Evolutionary conservation across 2,888 invertebrate species (phyloP), one percentile per base, ranked within the genome.

Genomic region (Coelinius sp.): DNA sequence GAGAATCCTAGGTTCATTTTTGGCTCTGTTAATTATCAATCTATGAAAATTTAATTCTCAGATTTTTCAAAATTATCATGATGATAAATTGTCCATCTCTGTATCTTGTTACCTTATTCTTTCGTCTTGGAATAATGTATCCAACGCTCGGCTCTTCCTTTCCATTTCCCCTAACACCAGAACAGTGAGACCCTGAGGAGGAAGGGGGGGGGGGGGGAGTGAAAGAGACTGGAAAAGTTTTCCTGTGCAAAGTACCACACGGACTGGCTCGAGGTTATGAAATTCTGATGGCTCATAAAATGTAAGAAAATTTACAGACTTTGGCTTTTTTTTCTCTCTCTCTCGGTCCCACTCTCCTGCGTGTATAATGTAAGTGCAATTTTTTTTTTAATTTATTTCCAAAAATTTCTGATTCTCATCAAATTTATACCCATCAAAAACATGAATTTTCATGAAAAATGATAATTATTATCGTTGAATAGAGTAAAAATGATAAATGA

Each of bases 281-380:
- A 87, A 87, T 88, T 88, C 86, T 87, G 87, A 88, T 88, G 87
- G 87, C 86, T 88, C 87, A 87, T 88, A 87, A 87, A 88, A 88
- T 87, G 87, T 87, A 87, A 87, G 87, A 87, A 87, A 88, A 87
- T 87, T 88, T 87, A 88, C 87, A 87, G 87, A 86, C 86, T 86
- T 84, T 80, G 20, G 81, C 81, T 73, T 24, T 65, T 73, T 49
- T 71, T 67, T 68, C 71, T 71, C 70, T 65, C 74, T 70, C 71
- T 67, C 76, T 75, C 71, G 74, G 67, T 68, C 53, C 25, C 17
- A 8, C 59, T 35, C 31, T 20, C 20, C 20, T 14, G 31, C 35
- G 59, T 59, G 17, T 59, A 59, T 59, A 25, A 49, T 49, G 46
- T 49, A 49, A 14, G 65, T 17, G 59, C 63, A 31, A 31, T 35